These are phyloP conservation scores for Dyspetes luteomarginatus DNA, from an alignment of 2,888 invertebrate species.

Conservation along the genomic window DNA sequence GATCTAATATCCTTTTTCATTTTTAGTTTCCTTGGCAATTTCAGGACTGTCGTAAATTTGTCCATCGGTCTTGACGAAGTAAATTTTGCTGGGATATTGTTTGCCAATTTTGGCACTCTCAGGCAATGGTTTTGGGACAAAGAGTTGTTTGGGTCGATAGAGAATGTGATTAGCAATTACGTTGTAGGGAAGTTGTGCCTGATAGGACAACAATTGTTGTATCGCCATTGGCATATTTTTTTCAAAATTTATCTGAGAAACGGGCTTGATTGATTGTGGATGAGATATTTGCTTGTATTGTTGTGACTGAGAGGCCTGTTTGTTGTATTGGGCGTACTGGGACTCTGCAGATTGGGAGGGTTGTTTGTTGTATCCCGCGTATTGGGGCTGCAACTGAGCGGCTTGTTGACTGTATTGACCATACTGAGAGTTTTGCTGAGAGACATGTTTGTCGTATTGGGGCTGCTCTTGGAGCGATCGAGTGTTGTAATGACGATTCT, in stretches of 20 bases:
- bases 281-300: slow-evolving; percentile 16
- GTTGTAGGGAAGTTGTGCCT: slow-evolving; percentile 80
- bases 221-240: slow-evolving; percentile 77
- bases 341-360: slow-evolving; percentile 17
- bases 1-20: slow-evolving; percentile 54
- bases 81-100: slow-evolving; percentile 78
- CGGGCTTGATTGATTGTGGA: slow-evolving; percentile 12
- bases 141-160: slow-evolving; percentile 76
- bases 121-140: slow-evolving; percentile 77
- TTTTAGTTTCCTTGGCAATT: slow-evolving; percentile 50
- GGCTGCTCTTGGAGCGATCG: too few relatives aligned
- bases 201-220: slow-evolving; percentile 76
- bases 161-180: slow-evolving; percentile 79
- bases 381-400: slow-evolving; percentile 44
- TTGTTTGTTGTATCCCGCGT: slow-evolving; percentile 30
- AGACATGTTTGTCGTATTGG: slow-evolving; percentile 39
- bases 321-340: slow-evolving; percentile 39
- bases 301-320: slow-evolving; percentile 23
- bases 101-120: slow-evolving; percentile 72
- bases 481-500: too few relatives aligned
- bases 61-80: slow-evolving; percentile 73
- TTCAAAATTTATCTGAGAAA: slow-evolving; percentile 44
- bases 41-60: slow-evolving; percentile 60
- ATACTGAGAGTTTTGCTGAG: slow-evolving; percentile 33
- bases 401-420: slow-evolving; percentile 9